phyloP scores from a whole-genome alignment of 2,113 vertebrate species.

The Hepsetus odoe region DNA sequence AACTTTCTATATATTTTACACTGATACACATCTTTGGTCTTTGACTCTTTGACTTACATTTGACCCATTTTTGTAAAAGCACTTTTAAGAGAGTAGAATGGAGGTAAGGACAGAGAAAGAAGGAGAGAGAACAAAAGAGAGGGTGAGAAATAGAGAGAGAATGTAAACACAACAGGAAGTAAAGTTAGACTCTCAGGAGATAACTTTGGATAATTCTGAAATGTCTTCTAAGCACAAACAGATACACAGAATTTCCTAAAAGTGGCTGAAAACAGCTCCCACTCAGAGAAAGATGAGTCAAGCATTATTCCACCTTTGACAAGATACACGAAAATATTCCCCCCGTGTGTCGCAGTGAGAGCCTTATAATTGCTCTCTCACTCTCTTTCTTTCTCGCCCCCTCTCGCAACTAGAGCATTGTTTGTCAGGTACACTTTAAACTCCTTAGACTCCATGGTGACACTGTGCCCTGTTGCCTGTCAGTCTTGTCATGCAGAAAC shows the following conservation, averaged over 20 bases:
- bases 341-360: not conserved
- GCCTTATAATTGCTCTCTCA: slow-evolving; percentile 31
- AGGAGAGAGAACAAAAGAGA: not conserved
- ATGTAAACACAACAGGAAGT: not conserved
- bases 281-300: slow-evolving; percentile 3
- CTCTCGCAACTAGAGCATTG: slow-evolving; percentile 6
- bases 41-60: too few relatives aligned
- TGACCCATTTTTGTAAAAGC: too few relatives aligned
- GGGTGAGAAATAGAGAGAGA: not conserved
- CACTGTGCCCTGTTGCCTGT: slow-evolving; percentile 46
- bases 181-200: not conserved
- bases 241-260: not conserved
- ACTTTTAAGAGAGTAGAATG: too few relatives aligned
- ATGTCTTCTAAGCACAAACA: not conserved
- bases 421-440: slow-evolving; percentile 47
- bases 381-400: slow-evolving; percentile 9
- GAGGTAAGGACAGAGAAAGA: not conserved
- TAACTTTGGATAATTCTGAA: slow-evolving; percentile 4
- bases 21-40: too few relatives aligned
- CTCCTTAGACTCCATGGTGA: slow-evolving; percentile 41
- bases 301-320: slow-evolving; percentile 8
- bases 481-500: slow-evolving; percentile 48
- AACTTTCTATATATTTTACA: too few relatives aligned
- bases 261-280: not conserved
- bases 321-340: not conserved